These are phyloP conservation scores for Pseudois nayaur DNA, from an alignment of 2,113 vertebrate species.

Conservation along the genomic window DNA sequence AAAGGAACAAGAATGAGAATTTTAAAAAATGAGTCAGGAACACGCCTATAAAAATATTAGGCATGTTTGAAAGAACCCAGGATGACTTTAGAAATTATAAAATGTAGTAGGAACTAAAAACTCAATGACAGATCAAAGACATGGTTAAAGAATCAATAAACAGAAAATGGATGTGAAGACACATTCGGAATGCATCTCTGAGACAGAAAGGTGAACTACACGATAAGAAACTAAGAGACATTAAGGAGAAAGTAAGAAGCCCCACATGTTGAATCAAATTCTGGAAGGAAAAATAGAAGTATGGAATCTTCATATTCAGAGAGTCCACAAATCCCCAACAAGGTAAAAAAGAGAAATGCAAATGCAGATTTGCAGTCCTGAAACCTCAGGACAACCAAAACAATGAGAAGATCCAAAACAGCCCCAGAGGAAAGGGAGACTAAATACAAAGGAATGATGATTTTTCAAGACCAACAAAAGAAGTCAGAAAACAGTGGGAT, in stretches of 20 bases:
- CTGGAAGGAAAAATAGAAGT: not conserved
- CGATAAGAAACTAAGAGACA: not conserved
- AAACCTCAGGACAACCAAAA: not conserved
- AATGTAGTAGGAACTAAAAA: not conserved
- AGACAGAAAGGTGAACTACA: not conserved
- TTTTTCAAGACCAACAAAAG: not conserved
- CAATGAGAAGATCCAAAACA: not conserved
- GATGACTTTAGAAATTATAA: not conserved
- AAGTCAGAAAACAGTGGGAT: not conserved
- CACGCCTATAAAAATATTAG: not conserved
- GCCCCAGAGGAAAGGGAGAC: not conserved
- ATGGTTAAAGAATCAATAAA: not conserved
- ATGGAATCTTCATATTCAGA: not conserved
- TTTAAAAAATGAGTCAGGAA: not conserved
- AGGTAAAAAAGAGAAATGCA: not conserved
- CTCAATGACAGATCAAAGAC: not conserved
- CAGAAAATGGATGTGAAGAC: not conserved
- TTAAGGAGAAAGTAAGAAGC: not conserved
- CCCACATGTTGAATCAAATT: not conserved
- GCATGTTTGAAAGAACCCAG: not conserved
- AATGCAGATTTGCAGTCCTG: not conserved
- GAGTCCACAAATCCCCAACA: not conserved
- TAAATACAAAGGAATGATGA: not conserved
- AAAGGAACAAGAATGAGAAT: not conserved
- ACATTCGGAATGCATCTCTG: not conserved